Evolutionary conservation across 2,113 vertebrate species (phyloP), one percentile per base, ranked within the genome.

Genomic region (Ictalurus punctatus): DNA sequence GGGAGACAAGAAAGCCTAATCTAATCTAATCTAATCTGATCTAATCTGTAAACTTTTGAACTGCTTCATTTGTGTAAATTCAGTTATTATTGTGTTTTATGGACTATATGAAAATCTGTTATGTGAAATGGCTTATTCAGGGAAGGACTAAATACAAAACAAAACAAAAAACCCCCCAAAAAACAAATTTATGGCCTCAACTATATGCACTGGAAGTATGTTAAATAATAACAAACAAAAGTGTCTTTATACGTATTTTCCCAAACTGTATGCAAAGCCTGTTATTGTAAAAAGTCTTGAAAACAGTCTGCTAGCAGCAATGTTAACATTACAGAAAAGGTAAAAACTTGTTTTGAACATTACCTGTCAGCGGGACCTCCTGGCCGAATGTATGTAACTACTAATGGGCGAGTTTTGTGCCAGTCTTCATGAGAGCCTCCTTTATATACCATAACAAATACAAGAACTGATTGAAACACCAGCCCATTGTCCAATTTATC

Each of bases 291-390:
- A 79, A 79, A 52, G 76, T 40, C 25, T 27, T 14, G 27, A 30
- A 81, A 13, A 30, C 16, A 27, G 30, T 73, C 71, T 48, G 19
- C 9, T 19, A 76, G 25, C 25, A 83, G 56, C 12, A 12, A 37
- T 4, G 7, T 58, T 5, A 61, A 61, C 9, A 63, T 40, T 12
- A 23, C 17, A 21, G 30, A 81, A 81, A 56, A 56, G 17, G 2
- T 56, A 58, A 6, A 79, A 52, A 5, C 48, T 69, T 76, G 54
- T 10, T n/a, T 58, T 90, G 9, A 27, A 2, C 40, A 4, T 69
- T 96, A 99, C 98, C 98, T 98, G 96, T 99, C 98, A 14, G 98
- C 98, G 2, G 98, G 98, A 30, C 98, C 98, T 10, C 98, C 98
- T 0, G 98, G 97, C 86, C 98, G 95, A 86, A 99, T 96, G 0